phyloP scores from a whole-genome alignment of 2,797 vertebrate species.

The Diplodus puntazzo region DNA sequence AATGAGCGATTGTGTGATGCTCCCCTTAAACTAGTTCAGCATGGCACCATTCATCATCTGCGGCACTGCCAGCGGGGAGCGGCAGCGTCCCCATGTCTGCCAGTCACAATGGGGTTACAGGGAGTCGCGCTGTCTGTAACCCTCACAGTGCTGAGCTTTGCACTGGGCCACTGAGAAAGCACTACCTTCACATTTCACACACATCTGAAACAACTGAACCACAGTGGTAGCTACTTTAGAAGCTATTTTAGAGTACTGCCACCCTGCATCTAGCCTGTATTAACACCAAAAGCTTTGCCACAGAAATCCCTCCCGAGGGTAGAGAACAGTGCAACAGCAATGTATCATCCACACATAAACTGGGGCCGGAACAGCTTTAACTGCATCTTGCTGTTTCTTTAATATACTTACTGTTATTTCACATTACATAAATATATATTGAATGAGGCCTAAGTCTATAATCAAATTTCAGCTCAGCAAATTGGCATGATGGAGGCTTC shows the following conservation, averaged over 20 bases:
- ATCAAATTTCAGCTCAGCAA: constrained; percentile 9
- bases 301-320: constrained; percentile 33
- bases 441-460: not conserved
- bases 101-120: constrained; percentile 73
- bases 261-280: constrained; percentile 27
- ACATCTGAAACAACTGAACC: constrained; percentile 33
- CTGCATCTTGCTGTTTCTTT: constrained; percentile 6
- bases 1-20: constrained; percentile 81
- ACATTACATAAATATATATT: not conserved
- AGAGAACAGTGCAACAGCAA: constrained; percentile 15
- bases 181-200: constrained; percentile 27
- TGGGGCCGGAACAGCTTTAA: constrained; percentile 21
- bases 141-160: constrained; percentile 52
- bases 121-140: constrained; percentile 57
- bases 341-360: constrained; percentile 45
- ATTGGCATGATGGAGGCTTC: constrained; percentile 13
- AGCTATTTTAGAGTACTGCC: constrained; percentile 43
- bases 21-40: constrained; percentile 84
- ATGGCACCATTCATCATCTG: constrained; percentile 79
- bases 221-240: constrained; percentile 44
- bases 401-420: not conserved
- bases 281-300: constrained; percentile 35
- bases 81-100: constrained; percentile 65
- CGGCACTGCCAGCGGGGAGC: constrained; percentile 67
- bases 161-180: constrained; percentile 48